Evolutionary conservation across 2,888 invertebrate species (phyloP).

Genomic region (Anorthoa munda): DNA sequence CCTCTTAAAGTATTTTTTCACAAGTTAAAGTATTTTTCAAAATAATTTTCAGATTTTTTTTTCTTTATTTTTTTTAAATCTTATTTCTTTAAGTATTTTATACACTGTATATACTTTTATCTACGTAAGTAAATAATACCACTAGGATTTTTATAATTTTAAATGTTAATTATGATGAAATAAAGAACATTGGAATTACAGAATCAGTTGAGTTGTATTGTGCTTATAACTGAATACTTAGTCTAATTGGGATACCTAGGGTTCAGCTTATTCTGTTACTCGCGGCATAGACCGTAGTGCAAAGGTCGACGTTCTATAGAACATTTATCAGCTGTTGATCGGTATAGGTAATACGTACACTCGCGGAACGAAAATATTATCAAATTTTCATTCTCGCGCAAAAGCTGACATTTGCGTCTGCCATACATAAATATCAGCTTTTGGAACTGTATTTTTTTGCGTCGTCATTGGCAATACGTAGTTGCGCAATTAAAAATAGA

Average conservation of each 20-base stretch:
- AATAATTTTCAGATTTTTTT: too few species aligned
- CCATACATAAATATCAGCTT: neutral
- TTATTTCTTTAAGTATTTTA: too few species aligned
- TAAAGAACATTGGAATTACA: neutral
- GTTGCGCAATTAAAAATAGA: too few species aligned
- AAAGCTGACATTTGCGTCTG: too few species aligned
- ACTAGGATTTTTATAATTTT: too few species aligned
- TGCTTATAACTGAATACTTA: neutral
- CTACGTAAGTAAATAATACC: too few species aligned
- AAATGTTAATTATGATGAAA: neutral
- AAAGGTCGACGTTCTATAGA: conserved; percentile 39
- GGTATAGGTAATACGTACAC: neutral
- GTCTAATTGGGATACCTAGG: neutral
- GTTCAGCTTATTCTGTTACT: neutral
- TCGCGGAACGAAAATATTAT: neutral
- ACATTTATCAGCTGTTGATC: conserved; percentile 27
- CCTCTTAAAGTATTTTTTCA: too few species aligned
- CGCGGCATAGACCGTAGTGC: neutral
- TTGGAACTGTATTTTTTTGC: neutral
- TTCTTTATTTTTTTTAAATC: too few species aligned
- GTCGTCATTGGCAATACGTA: neutral
- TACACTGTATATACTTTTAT: too few species aligned
- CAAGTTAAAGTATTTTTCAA: too few species aligned
- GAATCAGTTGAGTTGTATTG: neutral
- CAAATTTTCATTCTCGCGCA: neutral